Evolutionary conservation across 2,113 vertebrate genomes (phyloP).

Genomic region (Tonatia bakeri): DNA sequence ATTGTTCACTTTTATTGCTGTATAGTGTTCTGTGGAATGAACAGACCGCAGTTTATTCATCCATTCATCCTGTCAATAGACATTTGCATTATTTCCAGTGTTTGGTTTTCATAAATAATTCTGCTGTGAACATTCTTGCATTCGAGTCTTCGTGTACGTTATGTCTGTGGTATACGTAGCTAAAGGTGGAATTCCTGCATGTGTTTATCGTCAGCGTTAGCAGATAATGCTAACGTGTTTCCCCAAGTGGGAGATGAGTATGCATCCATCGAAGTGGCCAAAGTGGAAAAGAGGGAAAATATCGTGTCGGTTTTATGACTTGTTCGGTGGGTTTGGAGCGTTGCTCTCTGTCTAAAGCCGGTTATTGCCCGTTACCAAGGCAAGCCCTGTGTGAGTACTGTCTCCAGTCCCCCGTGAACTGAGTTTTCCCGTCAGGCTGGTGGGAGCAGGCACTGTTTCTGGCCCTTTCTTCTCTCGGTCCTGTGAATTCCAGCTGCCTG

Average conservation of each 20-base stretch:
- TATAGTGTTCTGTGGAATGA: neutral
- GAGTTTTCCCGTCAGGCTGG: neutral
- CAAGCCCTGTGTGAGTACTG: neutral
- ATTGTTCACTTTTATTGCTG: neutral
- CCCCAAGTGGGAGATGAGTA: neutral
- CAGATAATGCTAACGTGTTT: neutral
- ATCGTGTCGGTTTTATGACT: neutral
- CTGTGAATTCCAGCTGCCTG: neutral
- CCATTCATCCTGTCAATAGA: neutral
- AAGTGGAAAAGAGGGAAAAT: neutral
- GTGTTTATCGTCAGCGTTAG: neutral
- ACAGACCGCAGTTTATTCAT: neutral
- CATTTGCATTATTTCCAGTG: neutral
- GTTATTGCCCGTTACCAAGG: neutral
- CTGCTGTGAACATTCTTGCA: neutral
- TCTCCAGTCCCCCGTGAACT: neutral
- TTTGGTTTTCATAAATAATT: conserved; percentile 8
- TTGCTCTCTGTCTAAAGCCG: neutral
- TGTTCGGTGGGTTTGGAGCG: neutral
- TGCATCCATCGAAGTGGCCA: neutral
- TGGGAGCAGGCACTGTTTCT: neutral
- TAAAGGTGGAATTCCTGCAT: neutral
- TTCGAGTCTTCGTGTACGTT: neutral
- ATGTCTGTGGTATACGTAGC: neutral
- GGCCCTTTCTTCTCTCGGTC: neutral